A percentile compares a stretch with the other conserved stretches of the same genome.
phyloP scores from a whole-genome alignment of 92 coral and sea anemone species.

The Phenganax marumi region DNA sequence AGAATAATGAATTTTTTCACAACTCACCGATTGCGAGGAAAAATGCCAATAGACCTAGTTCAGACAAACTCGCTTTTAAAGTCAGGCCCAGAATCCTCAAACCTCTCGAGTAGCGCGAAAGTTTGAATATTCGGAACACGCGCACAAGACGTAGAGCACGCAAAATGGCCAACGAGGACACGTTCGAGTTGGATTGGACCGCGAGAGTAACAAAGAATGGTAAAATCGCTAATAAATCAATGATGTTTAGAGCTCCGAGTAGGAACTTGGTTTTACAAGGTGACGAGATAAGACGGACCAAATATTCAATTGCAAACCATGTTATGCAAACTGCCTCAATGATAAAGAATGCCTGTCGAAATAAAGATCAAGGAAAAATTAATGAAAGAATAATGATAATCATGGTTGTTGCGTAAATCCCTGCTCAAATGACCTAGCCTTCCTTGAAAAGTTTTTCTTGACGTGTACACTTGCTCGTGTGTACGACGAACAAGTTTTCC shows the following conservation, averaged over 20 bases:
- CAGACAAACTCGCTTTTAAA: conserved; percentile 82
- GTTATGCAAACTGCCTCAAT: conserved; percentile 80
- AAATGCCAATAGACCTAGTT: conserved; percentile 78
- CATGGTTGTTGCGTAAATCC: too few species aligned
- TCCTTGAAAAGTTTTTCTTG: too few species aligned
- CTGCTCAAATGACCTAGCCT: too few species aligned
- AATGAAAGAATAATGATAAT: too few species aligned
- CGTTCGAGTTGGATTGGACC: conserved; percentile 63
- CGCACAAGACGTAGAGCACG: conserved; percentile 86
- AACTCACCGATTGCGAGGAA: conserved; percentile 73
- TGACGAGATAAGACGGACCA: conserved; percentile 67
- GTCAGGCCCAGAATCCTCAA: conserved; percentile 83
- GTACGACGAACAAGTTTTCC: too few species aligned
- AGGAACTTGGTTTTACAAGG: conserved; percentile 84
- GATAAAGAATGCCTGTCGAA: conserved; percentile 56
- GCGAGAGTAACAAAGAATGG: conserved; percentile 83
- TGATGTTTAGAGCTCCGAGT: conserved; percentile 76
- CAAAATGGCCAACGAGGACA: conserved; percentile 85
- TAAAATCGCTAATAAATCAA: conserved; percentile 79
- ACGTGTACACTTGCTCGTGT: too few species aligned
- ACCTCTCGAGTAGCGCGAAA: conserved; percentile 92
- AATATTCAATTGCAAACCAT: conserved; percentile 85
- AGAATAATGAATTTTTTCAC: neutral
- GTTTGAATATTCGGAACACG: conserved; percentile 87
- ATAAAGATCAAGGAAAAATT: too few species aligned